Evolutionary conservation across 2,113 vertebrate species (phyloP).

Genomic region (Ceyx cyanopectus): DNA sequence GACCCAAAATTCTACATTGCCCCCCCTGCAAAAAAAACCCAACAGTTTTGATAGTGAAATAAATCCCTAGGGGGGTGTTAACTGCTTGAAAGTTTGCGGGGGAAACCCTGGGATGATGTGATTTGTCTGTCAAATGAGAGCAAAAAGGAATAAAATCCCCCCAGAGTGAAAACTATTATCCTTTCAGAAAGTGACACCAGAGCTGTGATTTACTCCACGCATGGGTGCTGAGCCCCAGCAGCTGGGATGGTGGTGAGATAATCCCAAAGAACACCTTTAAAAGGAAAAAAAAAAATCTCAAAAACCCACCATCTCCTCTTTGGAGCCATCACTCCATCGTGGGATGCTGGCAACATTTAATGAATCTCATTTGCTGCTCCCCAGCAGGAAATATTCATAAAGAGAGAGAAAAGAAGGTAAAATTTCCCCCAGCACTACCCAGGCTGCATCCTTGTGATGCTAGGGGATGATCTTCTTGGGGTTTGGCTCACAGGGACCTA

Average conservation of each 20-base stretch:
- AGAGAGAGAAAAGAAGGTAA: background rate
- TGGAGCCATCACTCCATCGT: accelerated
- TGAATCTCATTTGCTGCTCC: background rate
- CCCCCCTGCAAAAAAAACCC: background rate
- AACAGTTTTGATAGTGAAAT: background rate
- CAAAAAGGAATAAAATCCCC: constrained; percentile 69
- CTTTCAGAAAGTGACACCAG: constrained; percentile 47
- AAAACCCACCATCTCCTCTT: background rate
- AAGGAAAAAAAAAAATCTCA: background rate
- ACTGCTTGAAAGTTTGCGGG: constrained; percentile 13
- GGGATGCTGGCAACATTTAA: background rate
- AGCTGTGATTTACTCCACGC: constrained; percentile 56
- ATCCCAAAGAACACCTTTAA: constrained; percentile 19
- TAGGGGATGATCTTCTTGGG: background rate
- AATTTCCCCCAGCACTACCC: background rate
- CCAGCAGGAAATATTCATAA: background rate
- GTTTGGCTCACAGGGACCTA: background rate
- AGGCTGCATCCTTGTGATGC: accelerated
- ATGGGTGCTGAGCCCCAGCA: background rate
- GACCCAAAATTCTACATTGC: background rate
- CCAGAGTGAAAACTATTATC: constrained; percentile 51
- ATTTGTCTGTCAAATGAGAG: constrained; percentile 57
- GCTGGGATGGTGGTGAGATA: background rate
- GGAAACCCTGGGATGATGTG: constrained; percentile 9
- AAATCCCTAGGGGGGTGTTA: constrained; percentile 28